Base-by-base conservation (phyloP, 2,888 invertebrate genomes). In the Drosophila buzzatii region DNA sequence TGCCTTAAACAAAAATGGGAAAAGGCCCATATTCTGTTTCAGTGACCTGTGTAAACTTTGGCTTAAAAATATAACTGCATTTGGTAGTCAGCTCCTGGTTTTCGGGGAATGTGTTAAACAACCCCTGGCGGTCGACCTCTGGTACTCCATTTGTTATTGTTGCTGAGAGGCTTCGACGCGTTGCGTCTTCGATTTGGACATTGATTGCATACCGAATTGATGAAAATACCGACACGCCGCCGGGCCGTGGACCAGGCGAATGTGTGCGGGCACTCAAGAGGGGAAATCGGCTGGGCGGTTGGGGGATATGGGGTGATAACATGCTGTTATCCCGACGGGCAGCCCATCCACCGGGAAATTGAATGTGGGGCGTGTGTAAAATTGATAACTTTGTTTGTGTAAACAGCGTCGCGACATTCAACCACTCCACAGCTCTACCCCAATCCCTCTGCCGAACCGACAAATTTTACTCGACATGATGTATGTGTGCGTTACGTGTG, bases 191-290 rank as follows among this genome's bases (percentile, higher is more conserved):
- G 85, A 84, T 90, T 91, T 88, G 85, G 84, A 91, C 89, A 90
- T 82, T 91, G 91, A 90, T 91, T 91, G 91, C 91, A 90, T 91
- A 90, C 84, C 74, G 87, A 91, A 90, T 90, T 90, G 87, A 89
- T 87, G 86, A 72, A 79, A 85, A 77, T 76, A 58, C 81, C 73
- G 72, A 67, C 73, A 76, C 42, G 49, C 64, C 27, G 39, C 27
- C 27, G 12, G n/a, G 14, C n/a, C 55, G 3, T 14, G 18, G 44
- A 39, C 16, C 14, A 14, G 14, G 14, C 14, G 55, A 35, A 33
- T 16, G 18, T 3, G 33, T 31, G 65, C 5, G 18, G 7, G 44
- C 35, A 41, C 39, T 53, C 41, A 7, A n/a, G 27, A 3, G 44
- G 33, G 10, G 41, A n/a, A 31, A 9, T 20, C 16, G 10, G 20